These are phyloP conservation scores for Agrotis exclamationis DNA, from an alignment of 2,888 invertebrate genomes.

Conservation along the genomic window DNA sequence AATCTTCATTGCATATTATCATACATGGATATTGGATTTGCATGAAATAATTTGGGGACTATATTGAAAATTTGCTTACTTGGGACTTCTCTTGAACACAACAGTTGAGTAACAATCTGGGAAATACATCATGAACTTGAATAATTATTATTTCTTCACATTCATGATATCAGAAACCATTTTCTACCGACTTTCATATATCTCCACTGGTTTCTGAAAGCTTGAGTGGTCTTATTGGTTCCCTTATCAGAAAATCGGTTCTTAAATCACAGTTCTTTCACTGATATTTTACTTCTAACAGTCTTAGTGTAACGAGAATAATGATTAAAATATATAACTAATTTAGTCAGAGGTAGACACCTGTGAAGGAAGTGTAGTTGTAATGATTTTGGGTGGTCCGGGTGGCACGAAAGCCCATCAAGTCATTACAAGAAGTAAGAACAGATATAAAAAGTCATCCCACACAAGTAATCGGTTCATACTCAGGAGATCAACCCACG, in stretches of 20 bases:
- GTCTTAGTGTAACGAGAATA: neutral
- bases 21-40: constrained; percentile 11
- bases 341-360: neutral
- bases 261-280: neutral
- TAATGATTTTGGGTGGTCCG: constrained; percentile 2
- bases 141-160: constrained; percentile 2
- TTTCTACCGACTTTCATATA: neutral
- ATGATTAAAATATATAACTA: neutral
- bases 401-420: neutral
- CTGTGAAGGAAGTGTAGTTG: neutral
- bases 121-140: neutral
- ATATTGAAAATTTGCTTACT: constrained; percentile 1
- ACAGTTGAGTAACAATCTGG: constrained; percentile 10
- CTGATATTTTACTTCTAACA: neutral
- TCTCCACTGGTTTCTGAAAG: neutral
- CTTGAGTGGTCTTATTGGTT: neutral
- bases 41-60: constrained; percentile 24
- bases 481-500: neutral
- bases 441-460: neutral
- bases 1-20: constrained; percentile 5
- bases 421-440: constrained; percentile 6
- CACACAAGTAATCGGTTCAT: constrained; percentile 9
- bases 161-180: neutral
- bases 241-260: constrained; percentile 1
- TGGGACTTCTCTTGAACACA: neutral